Evolutionary conservation across 2,888 invertebrate genomes (phyloP).

Genomic region (Catocala fraxini): DNA sequence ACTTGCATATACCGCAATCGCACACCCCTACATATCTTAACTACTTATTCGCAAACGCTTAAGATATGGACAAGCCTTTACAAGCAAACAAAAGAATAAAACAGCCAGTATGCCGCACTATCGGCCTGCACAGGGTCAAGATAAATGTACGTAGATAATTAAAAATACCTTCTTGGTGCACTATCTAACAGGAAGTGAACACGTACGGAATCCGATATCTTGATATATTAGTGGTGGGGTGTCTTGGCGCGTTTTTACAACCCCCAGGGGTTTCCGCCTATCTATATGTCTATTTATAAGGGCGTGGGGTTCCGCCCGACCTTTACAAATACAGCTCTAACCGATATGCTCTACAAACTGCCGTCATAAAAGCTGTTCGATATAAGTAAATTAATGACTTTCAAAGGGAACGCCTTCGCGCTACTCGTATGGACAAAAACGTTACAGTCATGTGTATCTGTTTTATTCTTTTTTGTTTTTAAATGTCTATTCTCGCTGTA

Average conservation of each 20-base stretch:
- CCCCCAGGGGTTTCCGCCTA: conserved; percentile 62
- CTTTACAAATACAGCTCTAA: conserved; percentile 77
- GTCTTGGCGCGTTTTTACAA: conserved; percentile 71
- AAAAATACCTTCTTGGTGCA: conserved; percentile 62
- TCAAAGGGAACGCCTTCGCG: conserved; percentile 43
- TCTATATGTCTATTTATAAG: conserved; percentile 52
- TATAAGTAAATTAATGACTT: conserved; percentile 61
- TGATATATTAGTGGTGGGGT: conserved; percentile 76
- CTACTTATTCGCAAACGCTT: no score
- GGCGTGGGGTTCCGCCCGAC: conserved; percentile 66
- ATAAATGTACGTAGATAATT: conserved; percentile 59
- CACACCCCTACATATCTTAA: no score
- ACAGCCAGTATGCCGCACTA: conserved; percentile 29
- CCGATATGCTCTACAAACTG: conserved; percentile 77
- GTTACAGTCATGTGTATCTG: background rate
- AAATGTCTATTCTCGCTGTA: background rate
- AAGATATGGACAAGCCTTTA: background rate
- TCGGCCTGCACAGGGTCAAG: conserved; percentile 22
- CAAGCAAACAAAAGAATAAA: conserved; percentile 16
- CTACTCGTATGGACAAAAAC: conserved; percentile 18
- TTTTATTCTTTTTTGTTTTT: background rate
- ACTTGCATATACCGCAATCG: no score
- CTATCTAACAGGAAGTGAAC: conserved; percentile 57
- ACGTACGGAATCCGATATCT: conserved; percentile 75
- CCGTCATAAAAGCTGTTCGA: conserved; percentile 65